Percentiles rank a stretch among this genome's conserved stretches.
phyloP scores from a whole-genome alignment of 2,113 vertebrate genomes.

The Mustela nigripes region DNA sequence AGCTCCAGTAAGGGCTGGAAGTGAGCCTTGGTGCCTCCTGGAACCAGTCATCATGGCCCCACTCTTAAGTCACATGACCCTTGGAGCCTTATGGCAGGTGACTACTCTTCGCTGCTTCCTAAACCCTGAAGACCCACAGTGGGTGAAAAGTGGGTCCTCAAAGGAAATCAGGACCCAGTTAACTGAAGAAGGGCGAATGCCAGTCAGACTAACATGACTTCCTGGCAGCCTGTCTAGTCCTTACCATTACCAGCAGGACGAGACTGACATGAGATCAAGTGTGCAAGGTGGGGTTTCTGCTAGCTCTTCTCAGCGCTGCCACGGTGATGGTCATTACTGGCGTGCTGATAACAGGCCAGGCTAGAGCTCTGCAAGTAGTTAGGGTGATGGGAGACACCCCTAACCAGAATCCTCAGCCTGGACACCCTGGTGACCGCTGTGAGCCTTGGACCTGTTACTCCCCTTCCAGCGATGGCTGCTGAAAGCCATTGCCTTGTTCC shows the following conservation, averaged over 20 bases:
- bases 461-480: not conserved
- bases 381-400: not conserved
- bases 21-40: not conserved
- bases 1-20: not conserved
- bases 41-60: not conserved
- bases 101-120: not conserved
- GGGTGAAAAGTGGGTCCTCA: not conserved
- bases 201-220: not conserved
- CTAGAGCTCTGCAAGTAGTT: not conserved
- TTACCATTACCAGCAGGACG: too few species aligned
- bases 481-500: not conserved
- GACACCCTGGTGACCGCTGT: accelerated
- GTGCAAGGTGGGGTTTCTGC: not conserved
- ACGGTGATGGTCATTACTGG: accelerated
- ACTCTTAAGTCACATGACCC: not conserved
- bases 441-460: not conserved
- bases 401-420: not conserved
- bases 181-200: not conserved
- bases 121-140: not conserved
- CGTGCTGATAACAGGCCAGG: too few species aligned
- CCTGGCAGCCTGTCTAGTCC: too few species aligned
- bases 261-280: not conserved
- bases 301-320: accelerated
- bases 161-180: not conserved
- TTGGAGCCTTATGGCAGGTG: accelerated